Evolutionary conservation across 2,113 vertebrate species (phyloP).

Genomic region (Grallaria varia): DNA sequence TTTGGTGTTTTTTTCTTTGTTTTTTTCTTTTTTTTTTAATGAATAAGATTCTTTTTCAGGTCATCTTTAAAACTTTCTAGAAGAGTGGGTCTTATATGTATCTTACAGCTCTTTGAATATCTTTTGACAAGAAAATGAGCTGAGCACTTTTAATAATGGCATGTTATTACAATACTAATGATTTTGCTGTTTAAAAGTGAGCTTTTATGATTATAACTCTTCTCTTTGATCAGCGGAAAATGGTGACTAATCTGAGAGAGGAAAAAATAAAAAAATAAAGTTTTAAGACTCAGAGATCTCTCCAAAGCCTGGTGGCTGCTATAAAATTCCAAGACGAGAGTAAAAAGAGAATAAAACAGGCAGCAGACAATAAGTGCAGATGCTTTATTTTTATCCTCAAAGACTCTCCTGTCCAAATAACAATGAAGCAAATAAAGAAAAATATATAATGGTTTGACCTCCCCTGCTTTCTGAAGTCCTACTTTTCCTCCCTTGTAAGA

Average conservation of each 20-base stretch:
- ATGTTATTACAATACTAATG: slow-evolving; percentile 51
- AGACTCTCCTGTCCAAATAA: background rate
- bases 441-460: background rate
- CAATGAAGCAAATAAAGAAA: background rate
- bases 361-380: background rate
- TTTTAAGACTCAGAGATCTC: background rate
- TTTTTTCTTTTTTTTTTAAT: background rate
- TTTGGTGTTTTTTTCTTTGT: background rate
- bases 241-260: background rate
- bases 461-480: background rate
- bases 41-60: background rate
- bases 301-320: background rate
- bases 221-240: slow-evolving; percentile 46
- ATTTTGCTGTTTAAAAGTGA: slow-evolving; percentile 35
- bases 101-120: slow-evolving; percentile 34
- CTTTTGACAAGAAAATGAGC: slow-evolving; percentile 6
- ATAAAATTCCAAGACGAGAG: background rate
- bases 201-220: slow-evolving; percentile 14
- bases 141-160: slow-evolving; percentile 15
- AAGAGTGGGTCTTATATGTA: background rate
- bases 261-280: background rate
- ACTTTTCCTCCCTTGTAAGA: background rate
- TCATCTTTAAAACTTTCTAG: background rate
- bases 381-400: slow-evolving; percentile 2
- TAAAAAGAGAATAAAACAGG: background rate